Evolutionary conservation across 2,888 invertebrate genomes (phyloP), one percentile per base, ranked within the genome.

Genomic region (Falcaria lacertinaria): DNA sequence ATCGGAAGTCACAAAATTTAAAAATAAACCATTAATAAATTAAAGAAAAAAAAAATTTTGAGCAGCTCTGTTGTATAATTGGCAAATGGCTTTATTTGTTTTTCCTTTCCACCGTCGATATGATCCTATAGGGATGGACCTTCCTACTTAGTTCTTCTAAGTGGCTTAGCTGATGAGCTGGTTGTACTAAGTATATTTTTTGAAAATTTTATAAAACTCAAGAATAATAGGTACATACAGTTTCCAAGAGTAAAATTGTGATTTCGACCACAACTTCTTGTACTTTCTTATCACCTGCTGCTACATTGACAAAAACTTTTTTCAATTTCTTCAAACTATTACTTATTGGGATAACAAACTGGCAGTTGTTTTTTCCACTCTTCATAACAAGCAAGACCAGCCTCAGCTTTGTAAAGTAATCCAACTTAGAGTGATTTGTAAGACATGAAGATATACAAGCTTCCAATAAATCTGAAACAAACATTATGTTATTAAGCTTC

Each of bases 261-360:
- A 88, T 82, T 53, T 88, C 81, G 33, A 80, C 65, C 1, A 80
- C 55, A 38, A 81, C 70, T 62, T 88, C 88, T 60, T 85, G 81
- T 13, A 77, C 64, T 70, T 84, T 89, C 44, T 81, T 87, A 39
- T 88, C 81, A 52, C 57, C 54, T 15, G 68, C 56, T 15, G 68
- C 56, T 15, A 75, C 57, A 56, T 62, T 74, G 14, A 55, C 48
- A 42, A 84, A 80, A 59, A 70, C 78, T 48, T 63, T 70, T 39
- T 74, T 76, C 33, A 89, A 47, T 42, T 64, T 69, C 0, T 65
- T 43, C 25, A 89, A 58, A 3, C 69, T 65, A 56, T 86, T 76
- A 50, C 83, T 70, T 1, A 89, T 52, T 22, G 82, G 72, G 42
- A 62, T 64, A 6, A 76, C 53, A 55, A 86, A 80, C 50, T 89